Base-by-base conservation (phyloP, 2,888 invertebrate species). In the Drosophila paranaensis region DNA sequence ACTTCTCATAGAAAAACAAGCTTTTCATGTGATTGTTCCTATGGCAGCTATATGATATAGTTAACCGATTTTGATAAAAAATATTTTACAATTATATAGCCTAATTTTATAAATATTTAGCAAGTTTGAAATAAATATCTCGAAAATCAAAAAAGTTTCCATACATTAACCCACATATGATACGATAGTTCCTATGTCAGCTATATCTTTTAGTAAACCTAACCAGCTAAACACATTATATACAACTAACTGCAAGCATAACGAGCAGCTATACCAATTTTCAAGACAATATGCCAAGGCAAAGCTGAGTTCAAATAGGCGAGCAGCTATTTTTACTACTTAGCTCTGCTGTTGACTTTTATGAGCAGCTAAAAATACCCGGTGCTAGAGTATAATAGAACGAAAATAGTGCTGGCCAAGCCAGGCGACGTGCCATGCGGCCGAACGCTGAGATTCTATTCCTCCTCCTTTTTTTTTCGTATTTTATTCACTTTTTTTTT, bases 381-480 rank as follows among this genome's bases (percentile, higher is more conserved):
- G 56, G 20, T 27, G 51, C 33, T 48, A 60, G 58, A 43, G 50
- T 62, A 50, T 58, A 51, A 53, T 39, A 39, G 37, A 64, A 58
- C 13, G 45, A 72, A 60, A 63, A 70, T 63, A 60, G 57, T 51
- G 55, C 46, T 68, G 57, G 61, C 53, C 66, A 79, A 73, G 73
- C 70, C 73, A 53, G 30, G 67, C 62, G 70, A 81, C 78, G 81
- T 81, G 79, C 77, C 74, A 57, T 71, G 80, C 71, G 70, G 71
- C 80, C 53, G 71, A 67, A 77, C 64, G 40, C 73, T 67, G 78
- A 79, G 80, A 78, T 79, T 79, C 60, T 64, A 70, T 60, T 40
- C 3, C n/a, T 35, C 30, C 46, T 25, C 20, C 20, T 39, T 55
- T 11, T 27, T 48, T 70, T 51, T 69, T 14, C 3, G 6, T 46